phyloP scores from a whole-genome alignment of 2,797 vertebrate species.

The Cynopterus sphinx region DNA sequence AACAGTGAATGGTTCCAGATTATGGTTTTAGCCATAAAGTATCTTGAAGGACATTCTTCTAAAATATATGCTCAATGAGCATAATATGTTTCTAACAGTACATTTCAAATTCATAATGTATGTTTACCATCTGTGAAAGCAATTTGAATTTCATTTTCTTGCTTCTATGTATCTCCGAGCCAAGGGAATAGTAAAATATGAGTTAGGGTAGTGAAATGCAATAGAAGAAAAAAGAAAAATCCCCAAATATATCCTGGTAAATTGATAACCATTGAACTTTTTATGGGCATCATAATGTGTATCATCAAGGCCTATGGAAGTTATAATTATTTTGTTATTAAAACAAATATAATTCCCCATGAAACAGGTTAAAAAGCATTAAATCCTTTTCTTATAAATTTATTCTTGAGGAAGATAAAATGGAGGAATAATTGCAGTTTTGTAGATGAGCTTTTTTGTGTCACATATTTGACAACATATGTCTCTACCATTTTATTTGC shows the following conservation, averaged over 20 bases:
- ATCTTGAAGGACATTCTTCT: not conserved
- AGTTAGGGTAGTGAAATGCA: slow-evolving; percentile 11
- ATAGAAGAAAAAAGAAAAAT: not conserved
- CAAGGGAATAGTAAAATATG: slow-evolving; percentile 34
- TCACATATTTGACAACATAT: not conserved
- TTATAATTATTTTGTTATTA: not conserved
- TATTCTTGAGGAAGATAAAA: not conserved
- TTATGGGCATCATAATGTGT: not conserved
- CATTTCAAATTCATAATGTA: slow-evolving; percentile 57
- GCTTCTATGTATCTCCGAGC: not conserved
- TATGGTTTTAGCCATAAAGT: slow-evolving; percentile 9
- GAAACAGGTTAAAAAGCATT: not conserved
- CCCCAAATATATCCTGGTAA: not conserved
- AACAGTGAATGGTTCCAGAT: not conserved
- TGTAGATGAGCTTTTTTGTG: not conserved
- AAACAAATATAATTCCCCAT: not conserved
- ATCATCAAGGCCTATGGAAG: not conserved
- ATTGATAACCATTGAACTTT: not conserved
- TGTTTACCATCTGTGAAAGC: slow-evolving; percentile 43
- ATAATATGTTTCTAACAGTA: not conserved
- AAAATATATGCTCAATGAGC: slow-evolving; percentile 37
- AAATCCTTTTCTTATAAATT: not conserved
- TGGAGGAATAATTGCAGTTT: not conserved
- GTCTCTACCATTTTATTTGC: not conserved
- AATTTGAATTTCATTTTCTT: slow-evolving; percentile 18